Conservation (phyloP, 2,113 vertebrate species). For the Phalacrocorax carbo region DNA sequence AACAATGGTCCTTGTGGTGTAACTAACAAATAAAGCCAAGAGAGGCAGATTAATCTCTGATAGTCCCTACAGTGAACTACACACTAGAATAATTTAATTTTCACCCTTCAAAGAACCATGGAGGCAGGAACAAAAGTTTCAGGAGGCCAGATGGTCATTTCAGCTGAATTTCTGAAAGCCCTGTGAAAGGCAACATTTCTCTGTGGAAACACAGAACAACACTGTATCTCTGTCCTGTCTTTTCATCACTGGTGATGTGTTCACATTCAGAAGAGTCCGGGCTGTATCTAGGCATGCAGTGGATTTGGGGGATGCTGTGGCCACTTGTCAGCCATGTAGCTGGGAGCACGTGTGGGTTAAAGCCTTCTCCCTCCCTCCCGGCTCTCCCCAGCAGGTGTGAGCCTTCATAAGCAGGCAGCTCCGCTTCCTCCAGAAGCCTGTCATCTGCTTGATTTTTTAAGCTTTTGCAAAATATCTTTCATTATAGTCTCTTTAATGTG, state of each 20-base stretch:
- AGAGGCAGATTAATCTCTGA: not conserved
- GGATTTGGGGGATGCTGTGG: not conserved
- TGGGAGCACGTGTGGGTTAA: rapidly evolving
- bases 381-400: not conserved
- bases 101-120: not conserved
- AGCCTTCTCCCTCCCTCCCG: not conserved
- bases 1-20: not conserved
- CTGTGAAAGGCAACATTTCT: not conserved
- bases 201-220: not conserved
- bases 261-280: not conserved
- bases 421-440: not conserved
- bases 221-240: not conserved
- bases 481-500: not conserved
- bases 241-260: not conserved
- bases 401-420: not conserved
- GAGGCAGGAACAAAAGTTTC: not conserved
- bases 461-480: not conserved
- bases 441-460: not conserved
- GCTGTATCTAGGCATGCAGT: not conserved
- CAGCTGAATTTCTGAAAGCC: not conserved
- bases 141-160: not conserved
- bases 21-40: not conserved
- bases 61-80: not conserved
- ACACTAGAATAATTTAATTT: not conserved
- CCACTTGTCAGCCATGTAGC: no score